A percentile compares a stretch with the other conserved stretches of the same genome.
phyloP scores from a whole-genome alignment of 2,888 invertebrate species.

The Drosophila hamatofila region DNA sequence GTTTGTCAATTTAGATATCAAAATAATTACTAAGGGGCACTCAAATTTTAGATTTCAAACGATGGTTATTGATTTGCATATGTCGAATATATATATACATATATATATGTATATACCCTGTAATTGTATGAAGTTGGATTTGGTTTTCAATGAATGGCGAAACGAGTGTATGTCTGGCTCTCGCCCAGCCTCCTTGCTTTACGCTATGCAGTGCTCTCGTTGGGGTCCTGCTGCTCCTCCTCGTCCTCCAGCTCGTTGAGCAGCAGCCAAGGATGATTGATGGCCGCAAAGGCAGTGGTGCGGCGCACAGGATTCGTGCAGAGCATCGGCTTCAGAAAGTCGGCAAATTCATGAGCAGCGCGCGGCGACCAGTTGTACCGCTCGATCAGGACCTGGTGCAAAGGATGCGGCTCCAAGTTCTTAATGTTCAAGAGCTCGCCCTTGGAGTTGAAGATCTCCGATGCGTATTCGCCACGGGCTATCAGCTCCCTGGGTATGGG shows the following conservation, averaged over 20 bases:
- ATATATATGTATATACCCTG: not conserved
- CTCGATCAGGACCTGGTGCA: slow-evolving; percentile 96
- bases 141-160: not conserved
- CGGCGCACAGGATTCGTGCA: slow-evolving; percentile 96
- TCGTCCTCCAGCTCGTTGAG: not conserved
- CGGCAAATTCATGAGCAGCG: slow-evolving; percentile 95
- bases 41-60: slow-evolving; percentile 1
- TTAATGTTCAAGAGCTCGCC: slow-evolving; percentile 96
- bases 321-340: slow-evolving; percentile 98
- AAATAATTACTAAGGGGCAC: not conserved
- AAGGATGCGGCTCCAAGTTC: slow-evolving; percentile 96
- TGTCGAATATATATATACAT: not conserved
- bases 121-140: not conserved
- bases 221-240: too few relatives aligned
- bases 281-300: slow-evolving; percentile 95
- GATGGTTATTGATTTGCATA: not conserved
- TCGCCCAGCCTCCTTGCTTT: not conserved
- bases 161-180: too few relatives aligned
- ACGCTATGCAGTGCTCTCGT: not conserved
- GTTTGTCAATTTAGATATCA: not conserved
- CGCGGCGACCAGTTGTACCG: slow-evolving; percentile 97
- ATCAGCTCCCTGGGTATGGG: slow-evolving; percentile 97
- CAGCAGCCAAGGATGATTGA: slow-evolving; percentile 96
- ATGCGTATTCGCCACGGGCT: slow-evolving; percentile 95
- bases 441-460: slow-evolving; percentile 96